phyloP scores from a whole-genome alignment of 1,140 invertebrate genomes.

The Drosophila simulans region DNA sequence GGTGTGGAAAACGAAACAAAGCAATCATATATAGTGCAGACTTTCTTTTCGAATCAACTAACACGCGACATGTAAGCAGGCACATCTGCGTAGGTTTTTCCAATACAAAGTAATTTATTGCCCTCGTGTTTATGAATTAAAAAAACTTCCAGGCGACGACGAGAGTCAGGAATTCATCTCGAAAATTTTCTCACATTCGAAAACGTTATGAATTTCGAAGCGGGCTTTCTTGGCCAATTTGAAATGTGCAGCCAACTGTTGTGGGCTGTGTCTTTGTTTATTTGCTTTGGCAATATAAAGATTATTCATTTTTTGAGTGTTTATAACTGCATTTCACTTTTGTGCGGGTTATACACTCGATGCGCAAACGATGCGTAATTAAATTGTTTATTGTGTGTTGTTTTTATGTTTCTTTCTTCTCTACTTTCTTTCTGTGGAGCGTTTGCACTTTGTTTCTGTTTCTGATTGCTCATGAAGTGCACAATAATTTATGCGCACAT shows the following conservation, averaged over 20 bases:
- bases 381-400: constrained; percentile 63
- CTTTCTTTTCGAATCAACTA: constrained; percentile 59
- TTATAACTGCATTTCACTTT: constrained; percentile 74
- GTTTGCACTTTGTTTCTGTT: background rate
- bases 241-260: constrained; percentile 69
- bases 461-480: constrained; percentile 25
- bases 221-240: constrained; percentile 36
- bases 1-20: constrained; percentile 59
- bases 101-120: constrained; percentile 49
- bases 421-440: constrained; percentile 44
- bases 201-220: constrained; percentile 28
- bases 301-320: constrained; percentile 64
- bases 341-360: constrained; percentile 28
- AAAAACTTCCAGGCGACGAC: background rate
- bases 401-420: constrained; percentile 46
- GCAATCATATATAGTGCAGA: constrained; percentile 64
- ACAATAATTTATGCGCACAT: constrained; percentile 53
- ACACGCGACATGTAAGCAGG: constrained; percentile 57
- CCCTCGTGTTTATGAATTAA: constrained; percentile 53
- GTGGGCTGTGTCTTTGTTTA: constrained; percentile 50
- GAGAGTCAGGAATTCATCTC: constrained; percentile 8
- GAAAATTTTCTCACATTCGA: constrained; percentile 46
- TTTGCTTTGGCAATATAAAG: constrained; percentile 44
- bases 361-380: constrained; percentile 54
- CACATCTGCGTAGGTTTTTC: constrained; percentile 45